Evolutionary conservation across 1,140 invertebrate species (phyloP).

Genomic region (Brachionus plicatilis): DNA sequence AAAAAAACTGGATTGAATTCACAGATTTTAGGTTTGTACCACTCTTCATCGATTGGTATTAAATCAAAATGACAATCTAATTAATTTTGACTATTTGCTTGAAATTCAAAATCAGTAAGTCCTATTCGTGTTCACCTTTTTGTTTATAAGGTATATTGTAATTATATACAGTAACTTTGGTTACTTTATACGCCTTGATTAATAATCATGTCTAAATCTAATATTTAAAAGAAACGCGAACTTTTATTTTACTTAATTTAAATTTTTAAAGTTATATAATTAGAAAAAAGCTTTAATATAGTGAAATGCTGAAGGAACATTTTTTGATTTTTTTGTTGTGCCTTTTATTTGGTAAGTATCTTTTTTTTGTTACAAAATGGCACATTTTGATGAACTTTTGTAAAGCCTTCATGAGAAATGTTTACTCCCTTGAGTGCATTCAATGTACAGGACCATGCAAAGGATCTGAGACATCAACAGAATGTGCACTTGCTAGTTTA

Average conservation of each 20-base stretch:
- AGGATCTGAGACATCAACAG: not conserved
- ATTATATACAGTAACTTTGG: not conserved
- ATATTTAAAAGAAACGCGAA: not conserved
- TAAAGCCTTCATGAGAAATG: not conserved
- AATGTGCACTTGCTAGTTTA: not conserved
- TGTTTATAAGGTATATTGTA: not conserved
- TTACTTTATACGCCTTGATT: not conserved
- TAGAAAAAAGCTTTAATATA: not conserved
- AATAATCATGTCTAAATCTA: not conserved
- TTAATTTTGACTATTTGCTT: not conserved
- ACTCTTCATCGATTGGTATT: no score
- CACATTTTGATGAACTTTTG: not conserved
- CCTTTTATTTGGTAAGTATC: not conserved
- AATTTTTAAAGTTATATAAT: not conserved
- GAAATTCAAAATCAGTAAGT: not conserved
- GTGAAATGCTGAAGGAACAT: not conserved
- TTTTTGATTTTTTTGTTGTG: not conserved
- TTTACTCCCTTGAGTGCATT: not conserved
- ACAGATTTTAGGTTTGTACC: no score
- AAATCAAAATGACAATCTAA: no score
- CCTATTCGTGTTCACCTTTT: not conserved
- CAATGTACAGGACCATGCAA: conserved; percentile 19
- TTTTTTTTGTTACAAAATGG: not conserved
- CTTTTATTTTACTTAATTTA: not conserved
- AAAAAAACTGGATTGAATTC: no score